These are phyloP conservation scores for Rapana venosa DNA, from an alignment of 2,888 invertebrate genomes.

Conservation along the genomic window DNA sequence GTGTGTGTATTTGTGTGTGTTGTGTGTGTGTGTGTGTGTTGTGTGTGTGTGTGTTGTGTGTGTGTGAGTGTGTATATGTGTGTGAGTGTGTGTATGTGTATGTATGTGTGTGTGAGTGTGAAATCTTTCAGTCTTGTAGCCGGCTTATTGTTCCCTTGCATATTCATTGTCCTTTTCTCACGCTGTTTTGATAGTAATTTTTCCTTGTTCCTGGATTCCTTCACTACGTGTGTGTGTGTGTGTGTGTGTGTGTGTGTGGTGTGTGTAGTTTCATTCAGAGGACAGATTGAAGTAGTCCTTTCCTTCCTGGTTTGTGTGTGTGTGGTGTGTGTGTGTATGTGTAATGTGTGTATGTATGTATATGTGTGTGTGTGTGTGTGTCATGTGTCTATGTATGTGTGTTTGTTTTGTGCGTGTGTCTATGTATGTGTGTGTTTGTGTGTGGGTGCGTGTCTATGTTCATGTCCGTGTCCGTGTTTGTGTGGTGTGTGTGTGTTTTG, in stretches of 20 bases:
- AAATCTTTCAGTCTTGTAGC: no score
- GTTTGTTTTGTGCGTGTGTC: not conserved
- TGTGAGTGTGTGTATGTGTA: not conserved
- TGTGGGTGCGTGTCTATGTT: not conserved
- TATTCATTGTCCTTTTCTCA: no score
- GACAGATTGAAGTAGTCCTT: no score
- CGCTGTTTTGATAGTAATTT: no score
- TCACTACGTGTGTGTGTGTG: not conserved
- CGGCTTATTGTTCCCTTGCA: no score
- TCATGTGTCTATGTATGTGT: not conserved
- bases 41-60: not conserved
- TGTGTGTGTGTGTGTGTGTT: not conserved
- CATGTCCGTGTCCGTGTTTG: not conserved
- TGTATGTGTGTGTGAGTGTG: no score
- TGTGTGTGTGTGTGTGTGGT: not conserved
- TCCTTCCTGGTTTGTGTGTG: not conserved
- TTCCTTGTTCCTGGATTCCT: no score
- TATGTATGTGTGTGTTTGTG: not conserved
- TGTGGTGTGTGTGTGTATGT: not conserved
- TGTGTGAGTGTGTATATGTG: not conserved
- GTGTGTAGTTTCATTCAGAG: no score
- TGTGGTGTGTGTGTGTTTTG: not conserved
- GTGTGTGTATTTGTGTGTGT: no score
- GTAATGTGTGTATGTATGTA: not conserved
- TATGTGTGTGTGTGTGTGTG: not conserved